These are phyloP conservation scores for Noctua pronuba DNA, from an alignment of 2,888 invertebrate genomes.

Conservation along the genomic window DNA sequence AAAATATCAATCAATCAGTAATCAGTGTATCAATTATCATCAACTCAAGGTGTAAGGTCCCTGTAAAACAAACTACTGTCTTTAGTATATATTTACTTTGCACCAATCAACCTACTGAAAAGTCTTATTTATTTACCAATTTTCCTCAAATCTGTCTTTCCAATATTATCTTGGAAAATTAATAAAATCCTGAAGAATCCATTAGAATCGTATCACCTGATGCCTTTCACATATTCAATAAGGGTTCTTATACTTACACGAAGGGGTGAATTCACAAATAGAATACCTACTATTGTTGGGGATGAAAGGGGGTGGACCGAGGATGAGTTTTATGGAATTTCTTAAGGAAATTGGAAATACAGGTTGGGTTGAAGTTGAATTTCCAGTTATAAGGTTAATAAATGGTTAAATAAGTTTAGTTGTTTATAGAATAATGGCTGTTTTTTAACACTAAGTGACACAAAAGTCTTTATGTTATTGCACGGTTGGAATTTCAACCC, in stretches of 20 bases:
- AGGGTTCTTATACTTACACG: conserved; percentile 15
- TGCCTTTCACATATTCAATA: conserved; percentile 61
- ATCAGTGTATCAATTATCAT: too few species aligned
- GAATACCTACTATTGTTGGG: conserved; percentile 47
- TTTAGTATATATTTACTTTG: too few species aligned
- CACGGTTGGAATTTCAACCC: not conserved
- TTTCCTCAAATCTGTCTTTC: conserved; percentile 8
- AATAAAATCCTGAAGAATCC: conserved; percentile 38
- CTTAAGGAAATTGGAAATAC: conserved; percentile 34
- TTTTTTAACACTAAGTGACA: not conserved
- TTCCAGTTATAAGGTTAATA: conserved; percentile 13
- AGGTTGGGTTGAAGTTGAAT: conserved; percentile 13
- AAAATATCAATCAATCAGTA: too few species aligned
- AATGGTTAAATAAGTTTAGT: not conserved
- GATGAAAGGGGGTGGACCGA: conserved; percentile 35
- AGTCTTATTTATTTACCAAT: not conserved
- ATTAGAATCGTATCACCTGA: conserved; percentile 56
- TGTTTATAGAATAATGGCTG: not conserved
- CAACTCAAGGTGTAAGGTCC: too few species aligned
- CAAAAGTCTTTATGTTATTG: not conserved
- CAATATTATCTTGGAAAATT: conserved; percentile 27
- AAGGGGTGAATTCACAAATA: conserved; percentile 57
- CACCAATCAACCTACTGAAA: not conserved
- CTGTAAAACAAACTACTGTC: too few species aligned
- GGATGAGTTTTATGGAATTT: conserved; percentile 42